phyloP scores from a whole-genome alignment of 35 echinoderm and acorn worm genomes.

The Stichopus chloronotus region DNA sequence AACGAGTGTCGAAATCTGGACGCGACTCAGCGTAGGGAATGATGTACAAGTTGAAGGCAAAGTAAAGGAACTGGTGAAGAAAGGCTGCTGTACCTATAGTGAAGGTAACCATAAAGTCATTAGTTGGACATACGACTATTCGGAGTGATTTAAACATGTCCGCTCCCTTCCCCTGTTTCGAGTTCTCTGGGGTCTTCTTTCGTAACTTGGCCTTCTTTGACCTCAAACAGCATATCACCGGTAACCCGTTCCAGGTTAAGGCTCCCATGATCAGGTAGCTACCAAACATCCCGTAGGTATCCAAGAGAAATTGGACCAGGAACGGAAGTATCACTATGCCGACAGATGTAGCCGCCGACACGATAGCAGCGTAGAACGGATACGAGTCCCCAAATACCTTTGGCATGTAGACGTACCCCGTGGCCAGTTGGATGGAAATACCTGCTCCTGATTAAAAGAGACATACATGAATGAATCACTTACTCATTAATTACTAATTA shows the following conservation, averaged over 20 bases:
- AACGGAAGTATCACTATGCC: constrained; percentile 5
- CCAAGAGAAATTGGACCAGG: constrained; percentile 10
- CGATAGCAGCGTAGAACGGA: background rate
- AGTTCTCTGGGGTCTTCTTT: background rate
- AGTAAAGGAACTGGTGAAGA: constrained; percentile 22
- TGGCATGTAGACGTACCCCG: background rate
- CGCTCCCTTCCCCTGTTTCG: too few species aligned
- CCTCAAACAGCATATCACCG: background rate
- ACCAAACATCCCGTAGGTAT: background rate
- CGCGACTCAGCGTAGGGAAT: constrained; percentile 6
- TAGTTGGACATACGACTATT: background rate
- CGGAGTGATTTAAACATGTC: background rate
- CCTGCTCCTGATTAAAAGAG: background rate
- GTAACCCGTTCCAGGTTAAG: background rate
- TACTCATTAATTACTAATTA: too few species aligned
- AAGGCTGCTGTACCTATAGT: background rate
- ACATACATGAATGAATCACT: too few species aligned
- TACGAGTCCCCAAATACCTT: background rate
- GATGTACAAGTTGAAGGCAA: constrained; percentile 42
- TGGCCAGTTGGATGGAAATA: background rate
- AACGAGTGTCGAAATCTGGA: background rate
- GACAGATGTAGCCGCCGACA: constrained; percentile 3
- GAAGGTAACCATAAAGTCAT: background rate
- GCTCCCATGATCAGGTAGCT: constrained; percentile 23
- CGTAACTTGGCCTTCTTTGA: background rate